Base-by-base conservation (phyloP, 2,888 invertebrate genomes). In the Limenitis camilla region DNA sequence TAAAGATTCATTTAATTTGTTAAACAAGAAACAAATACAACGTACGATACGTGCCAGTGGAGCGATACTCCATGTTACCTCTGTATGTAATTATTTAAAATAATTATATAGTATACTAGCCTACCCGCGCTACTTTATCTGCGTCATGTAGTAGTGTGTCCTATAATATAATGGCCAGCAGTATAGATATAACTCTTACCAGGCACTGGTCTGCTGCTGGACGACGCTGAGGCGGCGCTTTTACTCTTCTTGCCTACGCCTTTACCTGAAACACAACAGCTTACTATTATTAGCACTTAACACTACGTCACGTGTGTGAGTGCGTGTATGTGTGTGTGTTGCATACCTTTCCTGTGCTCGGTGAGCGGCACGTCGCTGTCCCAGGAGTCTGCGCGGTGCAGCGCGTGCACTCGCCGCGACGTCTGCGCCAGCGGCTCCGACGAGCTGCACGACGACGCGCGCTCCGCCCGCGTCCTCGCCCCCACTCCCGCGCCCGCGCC, bases 241-340 rank as follows among this genome's bases (percentile, higher is more conserved):
- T 77, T 78, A 36, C 80, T 84, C 70, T 82, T 84, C 73, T 87
- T 87, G 46, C 87, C 87, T 2, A 85, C 71, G 5, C 88, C 88
- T 58, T 87, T 88, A 3, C 87, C 87, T 86, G 69, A 48, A n/a
- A 7, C 10, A 33, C 8, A 29, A 8, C 28, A 45, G 8, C 6
- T 5, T 6, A 9, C 10, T 36, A 10, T 36, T 36, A 10, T 1
- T 9, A 5, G 10, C 6, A 5, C 4, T 10, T 3, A 36, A 36
- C 19, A 19, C 19, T 19, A 19, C 19, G 19, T 19, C 3, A 19
- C 19, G 19, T 19, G 19, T 19, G 19, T 19, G 19, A 19, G 19
- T 19, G 19, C 19, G 19, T 19, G 19, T 19, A 3, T 19, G 19
- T 2, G 19, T 19, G 19, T 19, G 19, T 19, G 19, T 19, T 11